Evolutionary conservation across 2,888 invertebrate genomes (phyloP).

Genomic region (Acrobasis suavella): DNA sequence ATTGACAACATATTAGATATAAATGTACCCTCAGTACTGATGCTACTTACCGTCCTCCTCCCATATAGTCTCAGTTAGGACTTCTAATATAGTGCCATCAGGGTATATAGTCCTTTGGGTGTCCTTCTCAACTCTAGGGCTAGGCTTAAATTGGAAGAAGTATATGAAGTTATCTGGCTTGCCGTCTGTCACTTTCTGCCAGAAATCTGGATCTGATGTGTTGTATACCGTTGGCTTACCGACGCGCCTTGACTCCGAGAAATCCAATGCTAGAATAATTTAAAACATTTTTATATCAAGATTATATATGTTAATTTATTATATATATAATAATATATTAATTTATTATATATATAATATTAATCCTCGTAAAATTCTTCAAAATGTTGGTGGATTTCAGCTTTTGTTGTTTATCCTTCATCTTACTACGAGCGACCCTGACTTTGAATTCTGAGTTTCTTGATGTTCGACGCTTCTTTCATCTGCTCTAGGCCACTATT

Average conservation of each 20-base stretch:
- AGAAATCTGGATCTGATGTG: conserved; percentile 34
- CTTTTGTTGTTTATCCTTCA: too few species aligned
- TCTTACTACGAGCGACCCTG: too few species aligned
- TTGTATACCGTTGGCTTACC: conserved; percentile 30
- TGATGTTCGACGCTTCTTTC: too few species aligned
- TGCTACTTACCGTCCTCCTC: conserved; percentile 31
- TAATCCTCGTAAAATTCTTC: too few species aligned
- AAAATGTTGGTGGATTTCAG: too few species aligned
- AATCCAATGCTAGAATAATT: neutral
- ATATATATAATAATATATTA: too few species aligned
- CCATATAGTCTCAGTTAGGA: conserved; percentile 39
- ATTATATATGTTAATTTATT: too few species aligned
- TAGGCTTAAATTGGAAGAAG: conserved; percentile 43
- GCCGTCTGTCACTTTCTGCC: conserved; percentile 34
- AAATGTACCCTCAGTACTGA: neutral
- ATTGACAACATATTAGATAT: too few species aligned
- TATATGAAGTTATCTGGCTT: conserved; percentile 40
- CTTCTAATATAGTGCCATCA: conserved; percentile 57
- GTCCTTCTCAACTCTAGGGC: conserved; percentile 44
- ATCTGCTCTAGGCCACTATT: too few species aligned
- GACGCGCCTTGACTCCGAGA: neutral
- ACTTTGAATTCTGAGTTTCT: too few species aligned
- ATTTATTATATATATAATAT: too few species aligned
- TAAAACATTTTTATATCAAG: neutral
- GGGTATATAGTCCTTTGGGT: conserved; percentile 46